A percentile compares a stretch with the other conserved stretches of the same genome.
These are phyloP conservation scores for Microtus montanus DNA, from an alignment of 2,113 vertebrate genomes.

Conservation along the genomic window DNA sequence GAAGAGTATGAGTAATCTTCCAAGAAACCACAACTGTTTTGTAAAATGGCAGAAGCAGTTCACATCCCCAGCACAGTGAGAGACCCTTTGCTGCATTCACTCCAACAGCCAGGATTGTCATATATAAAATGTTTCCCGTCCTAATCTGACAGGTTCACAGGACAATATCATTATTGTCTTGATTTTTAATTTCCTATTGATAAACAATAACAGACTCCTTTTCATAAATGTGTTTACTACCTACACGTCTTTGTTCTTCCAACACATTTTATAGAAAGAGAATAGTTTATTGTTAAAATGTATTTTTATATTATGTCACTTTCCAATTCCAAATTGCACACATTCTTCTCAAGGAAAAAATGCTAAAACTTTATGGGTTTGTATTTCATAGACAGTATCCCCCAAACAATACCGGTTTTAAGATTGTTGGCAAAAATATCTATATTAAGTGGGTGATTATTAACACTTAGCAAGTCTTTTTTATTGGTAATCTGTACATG, in stretches of 20 bases:
- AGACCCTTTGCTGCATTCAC: background rate
- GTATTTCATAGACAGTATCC: background rate
- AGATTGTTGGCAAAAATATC: background rate
- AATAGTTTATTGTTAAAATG: background rate
- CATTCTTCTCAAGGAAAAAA: background rate
- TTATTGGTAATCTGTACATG: background rate
- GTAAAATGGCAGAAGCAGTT: background rate
- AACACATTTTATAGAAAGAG: conserved; percentile 14
- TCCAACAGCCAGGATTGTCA: background rate
- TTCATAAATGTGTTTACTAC: background rate
- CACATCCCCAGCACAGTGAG: background rate
- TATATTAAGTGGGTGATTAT: background rate
- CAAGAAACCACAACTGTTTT: conserved; percentile 13
- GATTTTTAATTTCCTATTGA: conserved; percentile 4
- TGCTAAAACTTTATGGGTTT: background rate
- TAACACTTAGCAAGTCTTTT: background rate
- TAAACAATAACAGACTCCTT: background rate
- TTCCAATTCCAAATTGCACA: conserved; percentile 32
- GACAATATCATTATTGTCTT: background rate
- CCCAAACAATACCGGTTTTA: background rate
- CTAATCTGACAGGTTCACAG: background rate
- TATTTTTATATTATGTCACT: background rate
- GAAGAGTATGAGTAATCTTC: background rate
- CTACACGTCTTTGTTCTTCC: background rate
- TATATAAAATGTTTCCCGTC: background rate